Evolutionary conservation across 2,888 invertebrate species (phyloP), one percentile per base, ranked within the genome.

Genomic region (Chrysolina oricalcia): DNA sequence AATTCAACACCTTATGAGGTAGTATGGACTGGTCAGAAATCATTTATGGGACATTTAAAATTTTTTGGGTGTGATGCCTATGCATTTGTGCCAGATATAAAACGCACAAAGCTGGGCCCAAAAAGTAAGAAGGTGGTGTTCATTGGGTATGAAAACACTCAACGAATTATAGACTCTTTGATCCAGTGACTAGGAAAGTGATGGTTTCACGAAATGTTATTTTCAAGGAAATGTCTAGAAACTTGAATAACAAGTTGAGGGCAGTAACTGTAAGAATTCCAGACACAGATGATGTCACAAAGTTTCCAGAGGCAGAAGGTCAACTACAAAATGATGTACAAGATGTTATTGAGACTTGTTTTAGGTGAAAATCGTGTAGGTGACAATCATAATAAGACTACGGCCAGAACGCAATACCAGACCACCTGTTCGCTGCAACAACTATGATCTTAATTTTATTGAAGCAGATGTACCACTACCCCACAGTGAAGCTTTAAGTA

Each of bases 1-100:
- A 50, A 66, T 50, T 59, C 62, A n/a, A 74, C 74, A 13, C 78
- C 81, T 43, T 72, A 27, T 59, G 72, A 75, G 43, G 2, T n/a
- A n/a, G n/a, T 53, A 17, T 75, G 75, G 75, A 65, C 27, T 62
- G 63, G 59, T 23, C 17, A 35, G 23, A 69, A 75, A 67, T 35
- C 70, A 6, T 48, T 13, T 9, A 11, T 73, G 11, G 50, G 53
- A 10, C 66, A 73, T 56, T 23, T 73, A 8, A 70, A 35, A 67
- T 48, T 59, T 50, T 73, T 76, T 67, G 72, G 73, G 4, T 62
- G 67, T 43, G 63, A 59, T 56, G 72, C 66, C 15, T 75, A 46
- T 27, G 41, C 17, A 41, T 53, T 23, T 63, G 64, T 75, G 41
- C 75, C 75, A 41, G 43, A 70, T 6, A 43, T 43, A 35, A 53